Evolutionary conservation across 2,113 vertebrate genomes (phyloP).

Genomic region (Ameiurus melas): DNA sequence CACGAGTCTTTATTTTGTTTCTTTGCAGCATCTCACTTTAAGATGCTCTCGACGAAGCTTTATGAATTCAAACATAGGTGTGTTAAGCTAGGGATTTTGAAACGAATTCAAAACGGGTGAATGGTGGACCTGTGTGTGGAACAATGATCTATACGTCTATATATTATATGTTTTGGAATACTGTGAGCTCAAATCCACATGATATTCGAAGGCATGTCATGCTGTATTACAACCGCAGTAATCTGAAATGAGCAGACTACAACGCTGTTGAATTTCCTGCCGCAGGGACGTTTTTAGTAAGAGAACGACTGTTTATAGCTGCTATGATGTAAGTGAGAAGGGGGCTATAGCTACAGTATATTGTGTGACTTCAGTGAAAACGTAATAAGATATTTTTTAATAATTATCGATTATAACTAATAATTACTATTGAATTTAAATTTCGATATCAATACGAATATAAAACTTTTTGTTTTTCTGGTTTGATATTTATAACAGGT

Average conservation of each 20-base stretch:
- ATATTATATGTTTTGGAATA: too few species aligned
- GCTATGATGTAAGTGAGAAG: too few species aligned
- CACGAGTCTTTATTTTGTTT: neutral
- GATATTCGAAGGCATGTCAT: too few species aligned
- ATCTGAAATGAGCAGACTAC: too few species aligned
- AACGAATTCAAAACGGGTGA: neutral
- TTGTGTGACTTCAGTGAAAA: neutral
- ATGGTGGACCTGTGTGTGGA: neutral
- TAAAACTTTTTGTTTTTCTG: neutral
- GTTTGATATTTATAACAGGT: neutral
- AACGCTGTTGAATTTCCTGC: neutral
- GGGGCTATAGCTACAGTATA: neutral
- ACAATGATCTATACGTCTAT: too few species aligned
- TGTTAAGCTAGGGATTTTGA: neutral
- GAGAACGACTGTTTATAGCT: neutral
- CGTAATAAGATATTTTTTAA: too few species aligned
- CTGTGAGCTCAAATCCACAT: too few species aligned
- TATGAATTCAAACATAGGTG: neutral
- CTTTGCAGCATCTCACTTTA: neutral
- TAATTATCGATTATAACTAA: neutral
- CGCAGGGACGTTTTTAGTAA: neutral
- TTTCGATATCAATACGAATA: neutral
- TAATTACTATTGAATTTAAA: neutral
- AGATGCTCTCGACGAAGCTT: neutral
- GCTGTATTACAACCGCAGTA: too few species aligned